Evolutionary conservation across 2,113 vertebrate genomes (phyloP).

Genomic region (Abramis brama): DNA sequence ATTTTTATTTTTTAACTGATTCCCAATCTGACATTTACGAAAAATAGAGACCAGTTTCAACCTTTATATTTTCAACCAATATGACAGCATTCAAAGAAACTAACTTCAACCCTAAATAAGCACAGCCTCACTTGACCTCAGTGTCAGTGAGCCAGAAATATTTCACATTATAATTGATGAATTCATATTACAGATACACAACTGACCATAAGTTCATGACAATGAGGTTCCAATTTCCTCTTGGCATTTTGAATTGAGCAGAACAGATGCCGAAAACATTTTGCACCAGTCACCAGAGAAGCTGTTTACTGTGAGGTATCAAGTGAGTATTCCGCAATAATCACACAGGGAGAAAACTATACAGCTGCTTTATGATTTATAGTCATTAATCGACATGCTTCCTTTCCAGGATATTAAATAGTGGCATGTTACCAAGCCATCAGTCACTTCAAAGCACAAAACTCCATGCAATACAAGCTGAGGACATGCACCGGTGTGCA

Average conservation of each 20-base stretch:
- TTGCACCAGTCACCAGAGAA: background rate
- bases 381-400: constrained; percentile 35
- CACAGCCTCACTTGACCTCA: constrained; percentile 19
- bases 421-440: constrained; percentile 25
- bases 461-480: background rate
- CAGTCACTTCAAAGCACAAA: constrained; percentile 27
- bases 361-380: constrained; percentile 17
- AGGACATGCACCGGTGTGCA: background rate
- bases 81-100: background rate
- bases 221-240: constrained; percentile 39
- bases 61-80: too few species aligned
- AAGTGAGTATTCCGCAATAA: constrained; percentile 9
- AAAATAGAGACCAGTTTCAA: background rate
- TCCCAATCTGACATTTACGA: background rate
- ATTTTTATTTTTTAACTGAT: background rate
- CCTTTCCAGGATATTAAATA: constrained; percentile 34
- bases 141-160: background rate
- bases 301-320: background rate
- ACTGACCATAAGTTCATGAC: background rate
- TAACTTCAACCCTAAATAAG: background rate
- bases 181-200: background rate
- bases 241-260: background rate
- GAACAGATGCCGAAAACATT: background rate
- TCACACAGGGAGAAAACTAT: constrained; percentile 18
- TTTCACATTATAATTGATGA: background rate